Evolutionary conservation across 2,888 invertebrate genomes (phyloP).

Genomic region (Sepiola atlantica): DNA sequence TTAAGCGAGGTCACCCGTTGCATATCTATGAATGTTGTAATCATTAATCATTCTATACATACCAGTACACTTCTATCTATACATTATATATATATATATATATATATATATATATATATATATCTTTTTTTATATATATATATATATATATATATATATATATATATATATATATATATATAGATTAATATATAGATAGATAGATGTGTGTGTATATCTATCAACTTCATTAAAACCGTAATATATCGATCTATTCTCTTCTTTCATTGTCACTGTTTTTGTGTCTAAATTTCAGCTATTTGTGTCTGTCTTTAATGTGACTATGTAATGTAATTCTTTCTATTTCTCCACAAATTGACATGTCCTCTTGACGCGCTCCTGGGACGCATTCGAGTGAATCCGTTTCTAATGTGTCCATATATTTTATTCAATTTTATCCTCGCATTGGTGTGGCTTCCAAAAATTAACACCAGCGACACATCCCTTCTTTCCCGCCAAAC

Average conservation of each 20-base stretch:
- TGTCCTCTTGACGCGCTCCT: background rate
- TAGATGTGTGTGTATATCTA: background rate
- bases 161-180: no score
- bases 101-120: no score
- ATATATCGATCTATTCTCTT: background rate
- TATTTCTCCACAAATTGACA: background rate
- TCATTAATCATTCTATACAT: no score
- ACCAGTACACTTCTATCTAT: no score
- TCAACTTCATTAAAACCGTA: background rate
- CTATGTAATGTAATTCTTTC: background rate
- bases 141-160: no score
- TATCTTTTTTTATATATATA: no score
- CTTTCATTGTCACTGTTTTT: background rate
- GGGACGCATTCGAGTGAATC: background rate
- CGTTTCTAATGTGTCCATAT: constrained; percentile 2
- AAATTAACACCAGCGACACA: constrained; percentile 2
- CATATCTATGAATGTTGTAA: no score
- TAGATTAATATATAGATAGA: no score
- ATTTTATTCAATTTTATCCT: constrained; percentile 10
- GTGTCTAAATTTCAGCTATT: background rate
- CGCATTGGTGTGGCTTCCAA: background rate
- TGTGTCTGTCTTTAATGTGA: background rate
- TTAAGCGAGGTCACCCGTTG: no score
- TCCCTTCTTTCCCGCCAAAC: background rate
- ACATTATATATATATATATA: no score